Evolutionary conservation across 1,140 invertebrate species (phyloP).

Genomic region (Phocides pigmalion): DNA sequence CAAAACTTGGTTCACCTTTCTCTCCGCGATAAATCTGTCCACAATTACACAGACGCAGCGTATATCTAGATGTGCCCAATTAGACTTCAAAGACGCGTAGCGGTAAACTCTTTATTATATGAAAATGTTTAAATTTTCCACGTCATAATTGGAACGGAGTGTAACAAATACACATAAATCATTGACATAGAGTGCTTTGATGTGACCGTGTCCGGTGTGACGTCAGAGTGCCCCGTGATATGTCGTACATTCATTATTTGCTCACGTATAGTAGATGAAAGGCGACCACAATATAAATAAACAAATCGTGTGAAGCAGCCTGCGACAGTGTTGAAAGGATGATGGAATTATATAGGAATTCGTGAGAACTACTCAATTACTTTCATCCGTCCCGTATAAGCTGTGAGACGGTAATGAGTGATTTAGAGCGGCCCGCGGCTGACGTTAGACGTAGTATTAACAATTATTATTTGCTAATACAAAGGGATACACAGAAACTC

Average conservation of each 20-base stretch:
- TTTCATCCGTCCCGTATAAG: slow-evolving; percentile 55
- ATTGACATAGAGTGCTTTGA: slow-evolving; percentile 64
- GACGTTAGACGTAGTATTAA: slow-evolving; percentile 27
- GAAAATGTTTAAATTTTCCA: slow-evolving; percentile 72
- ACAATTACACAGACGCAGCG: slow-evolving; percentile 43
- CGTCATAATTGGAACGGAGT: slow-evolving; percentile 66
- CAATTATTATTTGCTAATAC: slow-evolving; percentile 34
- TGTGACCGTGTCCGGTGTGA: slow-evolving; percentile 72
- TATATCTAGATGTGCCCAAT: slow-evolving; percentile 63
- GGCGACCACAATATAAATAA: slow-evolving; percentile 78
- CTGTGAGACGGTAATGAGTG: slow-evolving; percentile 45
- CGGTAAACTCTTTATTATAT: slow-evolving; percentile 67
- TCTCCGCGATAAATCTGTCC: slow-evolving; percentile 62
- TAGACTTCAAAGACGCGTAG: slow-evolving; percentile 72
- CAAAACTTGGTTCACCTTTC: slow-evolving; percentile 14
- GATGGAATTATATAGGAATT: slow-evolving; percentile 70
- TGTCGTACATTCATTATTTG: slow-evolving; percentile 77
- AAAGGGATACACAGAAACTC: slow-evolving; percentile 21
- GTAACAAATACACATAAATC: slow-evolving; percentile 76
- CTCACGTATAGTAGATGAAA: slow-evolving; percentile 78
- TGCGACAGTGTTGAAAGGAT: slow-evolving; percentile 66
- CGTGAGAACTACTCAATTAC: slow-evolving; percentile 67
- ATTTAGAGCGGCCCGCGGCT: slow-evolving; percentile 39
- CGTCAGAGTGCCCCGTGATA: slow-evolving; percentile 60
- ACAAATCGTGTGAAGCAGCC: slow-evolving; percentile 71